Evolutionary conservation across 1,140 invertebrate species (phyloP).

Genomic region (Cyphomyrmex costatus): DNA sequence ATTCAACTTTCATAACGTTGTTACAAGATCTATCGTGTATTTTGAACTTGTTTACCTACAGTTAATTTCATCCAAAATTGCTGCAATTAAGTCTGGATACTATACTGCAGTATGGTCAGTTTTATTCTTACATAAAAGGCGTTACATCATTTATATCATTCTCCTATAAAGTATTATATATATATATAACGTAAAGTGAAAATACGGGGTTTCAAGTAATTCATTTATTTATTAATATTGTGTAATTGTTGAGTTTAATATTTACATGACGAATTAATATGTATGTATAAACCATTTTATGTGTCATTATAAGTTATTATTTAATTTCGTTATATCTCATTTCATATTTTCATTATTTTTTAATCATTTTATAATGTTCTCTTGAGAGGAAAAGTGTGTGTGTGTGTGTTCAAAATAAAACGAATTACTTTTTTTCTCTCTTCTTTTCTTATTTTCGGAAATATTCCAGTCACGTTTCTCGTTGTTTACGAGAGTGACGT

Average conservation of each 20-base stretch:
- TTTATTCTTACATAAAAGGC: slow-evolving; percentile 20
- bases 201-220: slow-evolving; percentile 2
- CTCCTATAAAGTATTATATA: neutral
- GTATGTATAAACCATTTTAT: neutral
- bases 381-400: neutral
- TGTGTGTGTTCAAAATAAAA: neutral
- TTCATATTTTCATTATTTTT: neutral
- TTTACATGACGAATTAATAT: neutral
- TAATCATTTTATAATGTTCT: neutral
- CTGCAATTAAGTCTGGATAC: slow-evolving; percentile 18
- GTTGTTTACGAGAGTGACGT: slow-evolving; percentile 64
- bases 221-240: neutral
- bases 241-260: neutral
- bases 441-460: slow-evolving; percentile 27
- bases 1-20: slow-evolving; percentile 39
- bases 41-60: slow-evolving; percentile 35
- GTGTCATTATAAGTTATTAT: slow-evolving; percentile 4
- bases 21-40: slow-evolving; percentile 34
- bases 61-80: slow-evolving; percentile 24
- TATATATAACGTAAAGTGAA: neutral
- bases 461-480: slow-evolving; percentile 61
- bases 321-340: slow-evolving; percentile 20
- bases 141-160: neutral
- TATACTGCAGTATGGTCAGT: neutral
- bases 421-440: slow-evolving; percentile 25